A percentile compares a stretch with the other conserved stretches of the same genome.
Conservation (phyloP, 2,888 invertebrate species). For the Mallateleia sp. region DNA sequence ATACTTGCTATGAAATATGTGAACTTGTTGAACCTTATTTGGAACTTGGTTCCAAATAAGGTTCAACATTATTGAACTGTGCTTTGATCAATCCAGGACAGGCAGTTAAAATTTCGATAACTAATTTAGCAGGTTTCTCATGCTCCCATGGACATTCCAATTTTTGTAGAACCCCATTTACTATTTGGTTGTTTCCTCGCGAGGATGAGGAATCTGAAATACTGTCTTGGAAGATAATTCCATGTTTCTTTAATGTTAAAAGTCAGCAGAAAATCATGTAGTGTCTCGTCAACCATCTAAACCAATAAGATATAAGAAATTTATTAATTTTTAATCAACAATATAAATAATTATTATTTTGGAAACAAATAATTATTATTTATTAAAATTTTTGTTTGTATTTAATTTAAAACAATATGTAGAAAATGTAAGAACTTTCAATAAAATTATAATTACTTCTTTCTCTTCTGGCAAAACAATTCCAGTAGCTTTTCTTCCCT, state of each 20-base stretch:
- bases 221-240: slow-evolving; percentile 94
- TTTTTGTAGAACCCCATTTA: slow-evolving; percentile 92
- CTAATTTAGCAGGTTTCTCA: slow-evolving; percentile 91
- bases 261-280: slow-evolving; percentile 94
- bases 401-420: too few relatives aligned
- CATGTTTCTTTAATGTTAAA: slow-evolving; percentile 94
- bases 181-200: slow-evolving; percentile 91
- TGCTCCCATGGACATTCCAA: slow-evolving; percentile 93
- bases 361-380: too few relatives aligned
- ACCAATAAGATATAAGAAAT: too few relatives aligned
- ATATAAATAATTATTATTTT: too few relatives aligned
- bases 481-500: slow-evolving; percentile 87
- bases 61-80: slow-evolving; percentile 91
- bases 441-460: slow-evolving; percentile 87
- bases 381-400: too few relatives aligned
- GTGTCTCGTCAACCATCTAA: slow-evolving; percentile 90
- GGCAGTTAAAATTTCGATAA: slow-evolving; percentile 92
- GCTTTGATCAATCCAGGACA: slow-evolving; percentile 94
- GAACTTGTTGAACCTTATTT: too few relatives aligned
- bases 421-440: too few relatives aligned
- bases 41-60: slow-evolving; percentile 91
- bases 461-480: slow-evolving; percentile 89
- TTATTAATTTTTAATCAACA: too few relatives aligned
- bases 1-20: too few relatives aligned
- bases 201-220: slow-evolving; percentile 91